Conservation (phyloP, 2,113 vertebrate species). For the Cochlearius cochlearius region DNA sequence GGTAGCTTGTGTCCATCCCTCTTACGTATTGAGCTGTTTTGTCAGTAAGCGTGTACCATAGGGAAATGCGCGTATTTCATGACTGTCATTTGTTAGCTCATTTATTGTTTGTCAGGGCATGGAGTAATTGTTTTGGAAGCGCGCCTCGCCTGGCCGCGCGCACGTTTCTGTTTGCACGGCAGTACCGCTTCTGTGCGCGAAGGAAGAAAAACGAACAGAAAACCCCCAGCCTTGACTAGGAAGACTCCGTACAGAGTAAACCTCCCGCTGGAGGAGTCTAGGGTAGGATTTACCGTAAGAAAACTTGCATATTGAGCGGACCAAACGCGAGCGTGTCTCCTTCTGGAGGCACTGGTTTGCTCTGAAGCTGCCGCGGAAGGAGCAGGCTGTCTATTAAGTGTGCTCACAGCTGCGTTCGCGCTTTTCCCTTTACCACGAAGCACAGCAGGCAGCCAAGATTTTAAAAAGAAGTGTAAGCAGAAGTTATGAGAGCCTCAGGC, state of each 20-base stretch:
- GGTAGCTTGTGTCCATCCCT: not conserved
- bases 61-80: not conserved
- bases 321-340: not conserved
- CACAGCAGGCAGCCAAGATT: not conserved
- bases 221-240: not conserved
- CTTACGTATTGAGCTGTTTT: not conserved
- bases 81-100: not conserved
- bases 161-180: not conserved
- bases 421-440: not conserved
- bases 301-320: conserved; percentile 39
- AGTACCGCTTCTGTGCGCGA: not conserved
- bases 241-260: not conserved
- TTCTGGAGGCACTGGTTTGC: conserved; percentile 11
- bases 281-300: not conserved
- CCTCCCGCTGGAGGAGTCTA: not conserved
- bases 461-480: not conserved
- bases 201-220: not conserved
- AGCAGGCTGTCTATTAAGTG: not conserved
- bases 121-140: not conserved
- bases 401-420: not conserved
- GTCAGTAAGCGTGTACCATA: not conserved
- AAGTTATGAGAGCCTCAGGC: not conserved
- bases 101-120: not conserved
- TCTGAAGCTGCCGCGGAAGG: conserved; percentile 20
- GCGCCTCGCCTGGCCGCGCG: not conserved